A percentile compares a stretch with the other conserved stretches of the same genome.
These are phyloP conservation scores for Suricata suricatta DNA, from an alignment of 2,113 vertebrate genomes.

Conservation along the genomic window DNA sequence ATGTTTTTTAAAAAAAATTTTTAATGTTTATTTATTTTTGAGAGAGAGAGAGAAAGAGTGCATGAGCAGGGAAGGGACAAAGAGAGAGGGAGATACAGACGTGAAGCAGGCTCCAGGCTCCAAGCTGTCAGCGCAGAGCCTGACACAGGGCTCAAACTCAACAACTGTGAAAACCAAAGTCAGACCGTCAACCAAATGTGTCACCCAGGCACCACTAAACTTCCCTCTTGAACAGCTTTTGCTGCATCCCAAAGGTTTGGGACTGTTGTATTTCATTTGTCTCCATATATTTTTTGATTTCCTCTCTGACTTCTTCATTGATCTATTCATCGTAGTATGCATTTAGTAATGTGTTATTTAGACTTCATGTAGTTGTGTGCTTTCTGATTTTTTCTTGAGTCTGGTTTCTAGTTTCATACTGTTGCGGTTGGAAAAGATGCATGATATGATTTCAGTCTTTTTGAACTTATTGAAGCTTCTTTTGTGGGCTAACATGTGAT, in stretches of 20 bases:
- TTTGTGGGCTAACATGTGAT: neutral
- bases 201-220: neutral
- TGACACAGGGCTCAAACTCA: no score
- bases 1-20: no score
- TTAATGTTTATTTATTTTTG: no score
- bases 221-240: neutral
- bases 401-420: neutral
- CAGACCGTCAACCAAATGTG: no score
- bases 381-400: neutral
- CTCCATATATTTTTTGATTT: neutral
- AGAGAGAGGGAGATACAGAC: no score
- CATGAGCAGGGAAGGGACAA: no score
- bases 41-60: no score
- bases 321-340: neutral
- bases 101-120: no score
- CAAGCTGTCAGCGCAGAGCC: no score
- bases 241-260: neutral
- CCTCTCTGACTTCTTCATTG: neutral
- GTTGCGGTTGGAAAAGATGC: neutral
- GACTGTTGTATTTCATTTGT: neutral
- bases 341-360: neutral
- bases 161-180: no score
- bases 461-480: neutral
- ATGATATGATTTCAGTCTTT: neutral
- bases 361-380: neutral